Evolutionary conservation across 2,113 vertebrate genomes (phyloP).

Genomic region (Ornithorhynchus anatinus): DNA sequence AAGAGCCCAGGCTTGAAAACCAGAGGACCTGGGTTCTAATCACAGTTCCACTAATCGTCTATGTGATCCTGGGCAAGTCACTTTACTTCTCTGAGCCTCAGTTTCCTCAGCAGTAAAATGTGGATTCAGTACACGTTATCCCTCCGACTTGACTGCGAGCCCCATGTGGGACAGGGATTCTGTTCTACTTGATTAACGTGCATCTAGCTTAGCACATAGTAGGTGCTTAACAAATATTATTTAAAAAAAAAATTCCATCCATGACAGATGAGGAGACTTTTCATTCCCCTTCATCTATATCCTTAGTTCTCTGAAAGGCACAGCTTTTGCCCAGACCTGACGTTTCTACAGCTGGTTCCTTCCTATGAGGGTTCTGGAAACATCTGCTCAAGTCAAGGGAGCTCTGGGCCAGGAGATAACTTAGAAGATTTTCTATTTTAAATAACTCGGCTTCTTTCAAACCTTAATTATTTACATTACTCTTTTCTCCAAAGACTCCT

Average conservation of each 20-base stretch:
- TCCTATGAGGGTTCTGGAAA: constrained; percentile 32
- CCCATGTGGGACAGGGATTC: too few species aligned
- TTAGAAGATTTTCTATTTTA: constrained; percentile 22
- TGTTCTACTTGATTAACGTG: too few species aligned
- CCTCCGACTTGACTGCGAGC: too few species aligned
- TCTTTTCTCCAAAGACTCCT: constrained; percentile 18
- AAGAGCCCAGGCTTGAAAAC: too few species aligned
- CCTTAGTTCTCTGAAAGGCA: constrained; percentile 21
- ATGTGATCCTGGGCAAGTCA: neutral
- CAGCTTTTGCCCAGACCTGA: constrained; percentile 32
- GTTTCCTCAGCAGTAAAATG: neutral
- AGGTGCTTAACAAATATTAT: neutral
- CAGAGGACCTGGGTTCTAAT: too few species aligned
- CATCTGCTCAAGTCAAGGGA: constrained; percentile 51
- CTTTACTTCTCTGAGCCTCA: neutral
- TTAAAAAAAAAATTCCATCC: too few species aligned
- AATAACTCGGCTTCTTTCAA: constrained; percentile 42
- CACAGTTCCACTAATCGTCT: neutral
- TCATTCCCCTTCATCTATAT: constrained; percentile 27
- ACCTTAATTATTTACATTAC: constrained; percentile 44
- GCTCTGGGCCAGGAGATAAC: constrained; percentile 35
- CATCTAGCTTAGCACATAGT: neutral
- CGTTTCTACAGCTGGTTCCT: constrained; percentile 40
- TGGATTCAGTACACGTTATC: too few species aligned
- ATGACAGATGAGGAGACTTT: too few species aligned